Evolutionary conservation across 1,140 invertebrate species (phyloP).

Genomic region (Bombus soroeensis): DNA sequence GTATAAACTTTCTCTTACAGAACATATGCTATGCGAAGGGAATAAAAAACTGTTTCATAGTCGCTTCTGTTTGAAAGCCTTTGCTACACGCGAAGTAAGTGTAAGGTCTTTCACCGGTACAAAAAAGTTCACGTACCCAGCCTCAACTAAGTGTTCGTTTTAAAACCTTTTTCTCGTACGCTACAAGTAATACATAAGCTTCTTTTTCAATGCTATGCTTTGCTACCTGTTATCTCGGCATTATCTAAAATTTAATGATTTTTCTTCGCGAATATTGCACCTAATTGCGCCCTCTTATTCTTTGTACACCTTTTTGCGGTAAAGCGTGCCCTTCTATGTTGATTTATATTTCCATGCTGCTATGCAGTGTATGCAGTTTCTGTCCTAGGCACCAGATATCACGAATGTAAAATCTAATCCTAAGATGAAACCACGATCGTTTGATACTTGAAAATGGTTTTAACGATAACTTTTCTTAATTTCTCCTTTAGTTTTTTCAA

Average conservation of each 20-base stretch:
- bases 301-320: background rate
- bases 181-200: constrained; percentile 16
- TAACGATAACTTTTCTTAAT: constrained; percentile 68
- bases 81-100: constrained; percentile 87
- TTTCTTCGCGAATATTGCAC: constrained; percentile 4
- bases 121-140: constrained; percentile 89
- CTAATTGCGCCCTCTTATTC: constrained; percentile 19
- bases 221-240: constrained; percentile 3
- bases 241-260: background rate
- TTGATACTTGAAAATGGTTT: constrained; percentile 70
- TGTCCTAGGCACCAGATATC: constrained; percentile 78
- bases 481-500: background rate
- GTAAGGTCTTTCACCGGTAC: constrained; percentile 90
- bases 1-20: constrained; percentile 42
- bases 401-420: constrained; percentile 80
- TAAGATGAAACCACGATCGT: constrained; percentile 78
- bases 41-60: constrained; percentile 88
- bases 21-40: constrained; percentile 91
- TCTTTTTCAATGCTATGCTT: constrained; percentile 6
- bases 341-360: constrained; percentile 79
- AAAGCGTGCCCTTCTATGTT: constrained; percentile 72
- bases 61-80: constrained; percentile 84
- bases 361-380: constrained; percentile 71
- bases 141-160: constrained; percentile 83
- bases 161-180: constrained; percentile 26